Base-by-base conservation (phyloP, 1,140 invertebrate species). In the Trialeurodes vaporariorum region DNA sequence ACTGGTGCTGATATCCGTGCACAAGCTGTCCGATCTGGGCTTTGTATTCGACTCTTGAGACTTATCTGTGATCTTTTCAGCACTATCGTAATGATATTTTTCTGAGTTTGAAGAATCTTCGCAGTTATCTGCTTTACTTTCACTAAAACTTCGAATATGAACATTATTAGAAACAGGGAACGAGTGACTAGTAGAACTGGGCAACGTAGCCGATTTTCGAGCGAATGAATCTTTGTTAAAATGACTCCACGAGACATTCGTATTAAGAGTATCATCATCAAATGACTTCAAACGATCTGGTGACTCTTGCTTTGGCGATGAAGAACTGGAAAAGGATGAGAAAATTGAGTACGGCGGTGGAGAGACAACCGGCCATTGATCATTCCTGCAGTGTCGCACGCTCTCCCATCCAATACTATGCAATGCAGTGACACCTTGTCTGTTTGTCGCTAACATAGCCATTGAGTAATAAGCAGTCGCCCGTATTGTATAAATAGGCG, bases 401-500 rank as follows among this genome's bases (percentile, higher is more conserved):
- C 66, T 34, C 64, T 66, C 67, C 69, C 69, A 70, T 58, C 61
- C 69, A 25, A 25, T 58, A 72, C 87, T 82, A 17, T 83, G 80
- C 0, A 97, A 78, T 60, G 85, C 74, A 75, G 94, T 87, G 5
- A 89, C 89, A 1, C 94, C 94, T 68, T 86, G 82, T 68, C 84
- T 83, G 0, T 91, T 96, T 25, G 88, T 90, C 0, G 89, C 88
- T 24, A 97, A 82, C 0, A 97, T 80, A 64, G 92, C 89, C 2
- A 98, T 80, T 5, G 87, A 85, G 77, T 94, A 95, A 78, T 93
- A 92, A 1, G 92, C 91, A 1, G 93, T 95, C 0, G 91, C 93
- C 67, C 93, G 83, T 24, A 97, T 82, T 0, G 92, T 90, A 76
- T 94, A 94, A 34, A 95, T 87, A 12, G 85, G 83, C 77, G 88